Conservation (phyloP, 2,888 invertebrate genomes). For the Apotomis betuletana region DNA sequence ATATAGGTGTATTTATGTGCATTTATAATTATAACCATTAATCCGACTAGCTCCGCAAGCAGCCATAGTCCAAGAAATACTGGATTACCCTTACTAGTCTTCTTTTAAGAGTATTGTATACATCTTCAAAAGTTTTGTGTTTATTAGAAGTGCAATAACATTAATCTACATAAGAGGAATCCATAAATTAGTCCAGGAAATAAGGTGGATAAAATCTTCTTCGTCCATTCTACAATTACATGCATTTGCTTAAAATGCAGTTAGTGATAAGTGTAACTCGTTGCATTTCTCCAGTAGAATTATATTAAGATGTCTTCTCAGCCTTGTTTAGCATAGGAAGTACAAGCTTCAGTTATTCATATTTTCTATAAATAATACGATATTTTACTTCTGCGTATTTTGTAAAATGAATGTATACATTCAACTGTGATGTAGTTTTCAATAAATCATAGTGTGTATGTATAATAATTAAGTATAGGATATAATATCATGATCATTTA, state of each 20-base stretch:
- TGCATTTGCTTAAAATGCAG: slow-evolving; percentile 16
- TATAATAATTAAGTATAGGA: slow-evolving; percentile 8
- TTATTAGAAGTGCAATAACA: slow-evolving; percentile 5
- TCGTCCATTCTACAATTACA: background rate
- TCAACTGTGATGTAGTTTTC: slow-evolving; percentile 37
- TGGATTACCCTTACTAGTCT: background rate
- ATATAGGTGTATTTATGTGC: no score
- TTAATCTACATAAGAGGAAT: background rate
- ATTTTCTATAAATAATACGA: slow-evolving; percentile 7
- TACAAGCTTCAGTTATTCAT: slow-evolving; percentile 1
- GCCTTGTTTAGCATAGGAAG: background rate
- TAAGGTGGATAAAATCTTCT: slow-evolving; percentile 17
- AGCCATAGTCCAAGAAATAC: background rate
- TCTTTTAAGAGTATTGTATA: slow-evolving; percentile 5
- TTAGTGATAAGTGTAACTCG: slow-evolving; percentile 14
- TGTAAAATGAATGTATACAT: slow-evolving; percentile 30
- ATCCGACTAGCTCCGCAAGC: background rate
- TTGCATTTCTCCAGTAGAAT: slow-evolving; percentile 5
- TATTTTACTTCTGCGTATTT: background rate
- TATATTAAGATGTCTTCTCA: slow-evolving; percentile 8
- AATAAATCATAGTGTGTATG: slow-evolving; percentile 15
- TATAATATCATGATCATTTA: background rate
- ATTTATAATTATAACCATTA: no score
- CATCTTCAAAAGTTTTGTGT: background rate
- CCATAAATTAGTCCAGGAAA: slow-evolving; percentile 12